Percentiles rank a stretch among this genome's conserved stretches.
Evolutionary conservation across 2,888 invertebrate species (phyloP).

Genomic region (Hydropsyche betteni): DNA sequence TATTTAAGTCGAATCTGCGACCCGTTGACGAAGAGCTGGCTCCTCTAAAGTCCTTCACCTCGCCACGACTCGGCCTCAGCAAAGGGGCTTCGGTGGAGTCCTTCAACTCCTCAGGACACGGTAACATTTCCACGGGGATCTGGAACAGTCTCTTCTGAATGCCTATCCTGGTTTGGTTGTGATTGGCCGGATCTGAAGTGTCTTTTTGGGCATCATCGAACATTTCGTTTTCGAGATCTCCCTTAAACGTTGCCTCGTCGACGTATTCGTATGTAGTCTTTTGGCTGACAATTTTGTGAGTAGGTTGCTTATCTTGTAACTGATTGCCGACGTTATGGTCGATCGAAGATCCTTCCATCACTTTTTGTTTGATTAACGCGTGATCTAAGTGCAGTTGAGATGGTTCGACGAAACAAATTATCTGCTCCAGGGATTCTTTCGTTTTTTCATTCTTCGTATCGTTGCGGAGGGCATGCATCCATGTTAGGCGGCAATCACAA

Average conservation of each 20-base stretch:
- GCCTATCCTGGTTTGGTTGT: constrained; percentile 43
- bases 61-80: constrained; percentile 49
- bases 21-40: background rate
- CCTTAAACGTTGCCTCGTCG: constrained; percentile 41
- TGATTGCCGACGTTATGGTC: constrained; percentile 56
- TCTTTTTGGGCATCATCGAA: constrained; percentile 49
- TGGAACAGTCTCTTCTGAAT: constrained; percentile 59
- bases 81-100: constrained; percentile 65
- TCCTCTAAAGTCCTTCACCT: constrained; percentile 50
- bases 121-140: constrained; percentile 67
- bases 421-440: constrained; percentile 73
- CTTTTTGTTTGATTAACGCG: constrained; percentile 57
- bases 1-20: no score
- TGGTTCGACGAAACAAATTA: constrained; percentile 75
- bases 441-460: constrained; percentile 78
- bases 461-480: constrained; percentile 79
- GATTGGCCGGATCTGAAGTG: background rate
- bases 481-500: constrained; percentile 84
- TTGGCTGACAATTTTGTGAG: constrained; percentile 43
- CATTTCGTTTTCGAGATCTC: constrained; percentile 42
- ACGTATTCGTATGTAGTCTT: constrained; percentile 47
- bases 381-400: constrained; percentile 63
- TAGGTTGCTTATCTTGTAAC: constrained; percentile 41
- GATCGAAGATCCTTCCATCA: constrained; percentile 56
- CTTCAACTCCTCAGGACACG: constrained; percentile 70